Evolutionary conservation across 2,113 vertebrate genomes (phyloP).

Genomic region (Bambusicola thoracicus): DNA sequence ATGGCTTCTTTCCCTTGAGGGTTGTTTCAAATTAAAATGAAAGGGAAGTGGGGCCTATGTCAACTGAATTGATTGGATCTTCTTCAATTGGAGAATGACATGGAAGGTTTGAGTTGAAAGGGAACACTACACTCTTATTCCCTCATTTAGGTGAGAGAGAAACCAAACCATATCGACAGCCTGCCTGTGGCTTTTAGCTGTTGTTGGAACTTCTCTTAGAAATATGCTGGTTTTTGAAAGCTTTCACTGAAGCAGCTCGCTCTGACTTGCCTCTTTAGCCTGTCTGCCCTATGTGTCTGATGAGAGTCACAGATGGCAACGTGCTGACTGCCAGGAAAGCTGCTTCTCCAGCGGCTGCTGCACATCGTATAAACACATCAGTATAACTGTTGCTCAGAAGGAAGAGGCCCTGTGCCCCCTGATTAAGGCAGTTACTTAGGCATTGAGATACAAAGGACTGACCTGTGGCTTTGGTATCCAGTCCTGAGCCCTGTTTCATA

Average conservation of each 20-base stretch:
- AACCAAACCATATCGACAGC: background rate
- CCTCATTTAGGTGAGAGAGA: background rate
- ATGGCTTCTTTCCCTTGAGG: background rate
- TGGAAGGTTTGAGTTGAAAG: background rate
- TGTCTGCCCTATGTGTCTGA: background rate
- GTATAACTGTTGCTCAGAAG: background rate
- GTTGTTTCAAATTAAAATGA: background rate
- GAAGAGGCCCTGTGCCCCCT: background rate
- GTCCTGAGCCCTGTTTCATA: background rate
- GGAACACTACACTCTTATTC: background rate
- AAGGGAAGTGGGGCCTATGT: rapidly evolving
- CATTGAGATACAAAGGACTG: background rate
- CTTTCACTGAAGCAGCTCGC: background rate
- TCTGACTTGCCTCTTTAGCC: background rate
- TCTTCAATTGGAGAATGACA: background rate
- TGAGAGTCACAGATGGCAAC: rapidly evolving
- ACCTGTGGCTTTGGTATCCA: background rate
- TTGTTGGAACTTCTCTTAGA: background rate
- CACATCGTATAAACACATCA: background rate
- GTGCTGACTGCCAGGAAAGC: background rate
- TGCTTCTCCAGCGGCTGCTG: background rate
- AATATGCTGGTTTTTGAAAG: background rate
- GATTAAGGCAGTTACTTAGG: background rate
- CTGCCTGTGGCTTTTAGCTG: background rate
- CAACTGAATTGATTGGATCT: background rate